Evolutionary conservation across 2,113 vertebrate genomes (phyloP).

Genomic region (Phycodurus eques): DNA sequence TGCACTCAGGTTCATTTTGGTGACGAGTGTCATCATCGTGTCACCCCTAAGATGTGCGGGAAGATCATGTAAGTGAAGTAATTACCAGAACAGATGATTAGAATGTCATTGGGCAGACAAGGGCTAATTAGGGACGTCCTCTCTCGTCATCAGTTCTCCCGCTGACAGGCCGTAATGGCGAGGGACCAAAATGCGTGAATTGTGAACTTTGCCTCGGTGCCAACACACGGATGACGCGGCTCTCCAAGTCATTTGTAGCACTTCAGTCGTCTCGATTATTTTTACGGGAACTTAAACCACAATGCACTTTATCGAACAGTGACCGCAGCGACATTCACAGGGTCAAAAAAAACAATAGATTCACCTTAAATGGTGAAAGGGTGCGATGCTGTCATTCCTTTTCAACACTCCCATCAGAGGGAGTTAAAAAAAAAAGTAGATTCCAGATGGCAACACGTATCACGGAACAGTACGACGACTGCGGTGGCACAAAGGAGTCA

Average conservation of each 20-base stretch:
- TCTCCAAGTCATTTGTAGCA: constrained; percentile 65
- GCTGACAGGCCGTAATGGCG: constrained; percentile 56
- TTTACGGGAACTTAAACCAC: constrained; percentile 42
- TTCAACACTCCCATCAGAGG: constrained; percentile 12
- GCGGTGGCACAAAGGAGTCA: constrained; percentile 68
- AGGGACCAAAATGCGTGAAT: constrained; percentile 51
- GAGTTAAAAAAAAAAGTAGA: not conserved
- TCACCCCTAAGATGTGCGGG: constrained; percentile 50
- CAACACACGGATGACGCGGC: constrained; percentile 33
- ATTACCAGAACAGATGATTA: constrained; percentile 76
- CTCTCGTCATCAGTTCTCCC: constrained; percentile 53
- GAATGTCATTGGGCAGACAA: constrained; percentile 72
- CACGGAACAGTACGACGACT: constrained; percentile 39
- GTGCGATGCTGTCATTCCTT: constrained; percentile 14
- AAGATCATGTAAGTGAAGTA: constrained; percentile 68
- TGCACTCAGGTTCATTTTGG: constrained; percentile 58
- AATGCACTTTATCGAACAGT: constrained; percentile 21
- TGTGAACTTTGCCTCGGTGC: constrained; percentile 56
- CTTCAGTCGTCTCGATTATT: constrained; percentile 45
- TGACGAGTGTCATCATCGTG: constrained; percentile 44
- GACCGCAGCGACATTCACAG: not conserved
- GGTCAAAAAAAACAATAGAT: not conserved
- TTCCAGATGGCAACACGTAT: constrained; percentile 28
- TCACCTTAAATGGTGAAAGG: not conserved
- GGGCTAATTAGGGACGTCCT: constrained; percentile 74